These are phyloP conservation scores for Phortica variegata DNA, from an alignment of 1,140 invertebrate species.

Conservation along the genomic window DNA sequence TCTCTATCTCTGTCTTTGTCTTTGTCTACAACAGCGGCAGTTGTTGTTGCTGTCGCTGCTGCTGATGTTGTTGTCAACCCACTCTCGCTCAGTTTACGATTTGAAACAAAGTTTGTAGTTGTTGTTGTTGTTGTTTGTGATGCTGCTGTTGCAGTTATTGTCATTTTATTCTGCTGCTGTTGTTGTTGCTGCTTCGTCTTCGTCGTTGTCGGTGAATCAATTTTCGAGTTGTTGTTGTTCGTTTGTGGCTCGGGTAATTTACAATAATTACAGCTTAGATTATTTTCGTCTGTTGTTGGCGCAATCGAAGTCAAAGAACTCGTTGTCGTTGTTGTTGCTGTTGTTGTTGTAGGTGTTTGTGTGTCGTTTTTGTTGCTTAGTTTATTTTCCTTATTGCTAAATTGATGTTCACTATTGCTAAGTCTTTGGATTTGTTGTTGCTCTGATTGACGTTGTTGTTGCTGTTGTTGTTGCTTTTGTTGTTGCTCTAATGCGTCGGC, in stretches of 20 bases:
- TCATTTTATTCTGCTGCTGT: slow-evolving; percentile 52
- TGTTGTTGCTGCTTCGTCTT: slow-evolving; percentile 34
- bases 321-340: slow-evolving; percentile 23
- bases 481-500: slow-evolving; percentile 15
- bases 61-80: slow-evolving; percentile 27
- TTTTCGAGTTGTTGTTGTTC: slow-evolving; percentile 41
- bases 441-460: slow-evolving; percentile 19
- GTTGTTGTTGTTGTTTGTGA: slow-evolving; percentile 20
- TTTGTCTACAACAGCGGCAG: slow-evolving; percentile 37
- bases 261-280: slow-evolving; percentile 50
- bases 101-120: slow-evolving; percentile 26
- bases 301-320: too few relatives aligned
- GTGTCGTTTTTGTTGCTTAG: background rate
- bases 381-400: slow-evolving; percentile 16
- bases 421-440: slow-evolving; percentile 55
- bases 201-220: slow-evolving; percentile 45
- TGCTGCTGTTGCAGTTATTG: slow-evolving; percentile 33
- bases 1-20: slow-evolving; percentile 46
- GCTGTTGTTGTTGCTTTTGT: slow-evolving; percentile 13
- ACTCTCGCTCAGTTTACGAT: slow-evolving; percentile 29
- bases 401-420: slow-evolving; percentile 45
- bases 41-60: slow-evolving; percentile 11
- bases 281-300: slow-evolving; percentile 33
- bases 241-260: slow-evolving; percentile 46
- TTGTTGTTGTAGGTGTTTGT: slow-evolving; percentile 18